Evolutionary conservation across 1,140 invertebrate genomes (phyloP), one percentile per base, ranked within the genome.

Genomic region (Solenopsis invicta): DNA sequence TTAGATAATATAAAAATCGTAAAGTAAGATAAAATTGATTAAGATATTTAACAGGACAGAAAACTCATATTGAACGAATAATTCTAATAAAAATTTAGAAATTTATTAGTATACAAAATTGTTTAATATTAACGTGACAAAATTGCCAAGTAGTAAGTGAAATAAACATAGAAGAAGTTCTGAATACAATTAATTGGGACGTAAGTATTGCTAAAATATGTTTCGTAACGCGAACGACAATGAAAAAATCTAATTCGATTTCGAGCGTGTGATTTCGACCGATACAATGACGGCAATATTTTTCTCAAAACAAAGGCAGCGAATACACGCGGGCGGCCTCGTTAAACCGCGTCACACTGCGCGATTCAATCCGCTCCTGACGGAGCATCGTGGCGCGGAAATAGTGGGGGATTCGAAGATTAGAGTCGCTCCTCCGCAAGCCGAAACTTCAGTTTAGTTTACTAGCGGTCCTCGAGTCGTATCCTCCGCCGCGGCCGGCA

Each of bases 341-440:
- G 54, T 75, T 75, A 52, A 59, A 52, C 1, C 16, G 13, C 21
- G 29, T 29, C 29, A 62, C 52, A 10, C 34, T 4, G 61, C 59
- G n/a, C 59, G 21, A 29, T 72, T 37, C 69, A 54, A 88, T 69
- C 80, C 87, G 81, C 81, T 72, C 85, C 75, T 87, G 85, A 89
- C 29, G 54, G 34, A 48, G 69, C 52, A 91, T 92, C 89, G 88
- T 91, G 88, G 77, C 91, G 91, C 90, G 85, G 88, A 93, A 89
- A 86, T 90, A 89, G 93, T 92, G 92, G 93, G 93, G 92, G 91
- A 91, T 90, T 91, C 89, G 88, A 93, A 93, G 93, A 93, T 93
- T 93, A 93, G 87, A 91, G 87, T 92, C 85, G 88, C 85, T 90
- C 90, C 88, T 92, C 84, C 82, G 89, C 82, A 81, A 91, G 89